phyloP scores from a whole-genome alignment of 2,888 invertebrate species.

The Aphidoletes aphidimyza region DNA sequence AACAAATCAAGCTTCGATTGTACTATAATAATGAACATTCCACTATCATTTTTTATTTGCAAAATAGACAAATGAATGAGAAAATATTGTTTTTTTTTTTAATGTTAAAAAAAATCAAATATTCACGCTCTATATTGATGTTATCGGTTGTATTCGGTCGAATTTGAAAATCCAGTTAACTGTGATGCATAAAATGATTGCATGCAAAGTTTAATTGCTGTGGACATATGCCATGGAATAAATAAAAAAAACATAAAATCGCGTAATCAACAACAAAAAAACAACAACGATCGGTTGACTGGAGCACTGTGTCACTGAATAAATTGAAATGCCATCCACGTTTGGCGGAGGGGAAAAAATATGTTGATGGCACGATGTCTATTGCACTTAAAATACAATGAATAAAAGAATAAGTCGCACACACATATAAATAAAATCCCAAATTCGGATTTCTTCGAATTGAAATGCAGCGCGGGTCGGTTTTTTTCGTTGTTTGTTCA shows the following conservation, averaged over 20 bases:
- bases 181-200: neutral
- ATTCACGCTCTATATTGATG: neutral
- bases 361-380: constrained; percentile 46
- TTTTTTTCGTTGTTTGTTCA: neutral
- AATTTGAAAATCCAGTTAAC: neutral
- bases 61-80: neutral
- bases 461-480: constrained; percentile 1
- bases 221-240: neutral
- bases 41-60: neutral
- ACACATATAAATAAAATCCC: neutral
- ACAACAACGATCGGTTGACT: neutral
- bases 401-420: constrained; percentile 27
- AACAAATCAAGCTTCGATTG: constrained; percentile 46
- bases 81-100: neutral
- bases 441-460: neutral
- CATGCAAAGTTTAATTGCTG: constrained; percentile 46
- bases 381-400: constrained; percentile 44
- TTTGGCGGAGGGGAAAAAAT: neutral
- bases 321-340: constrained; percentile 37
- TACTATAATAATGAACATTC: neutral
- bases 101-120: neutral
- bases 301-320: constrained; percentile 51
- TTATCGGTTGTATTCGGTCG: neutral
- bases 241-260: neutral
- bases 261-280: neutral